Percentiles rank a stretch among this genome's conserved stretches.
Evolutionary conservation across 2,888 invertebrate genomes (phyloP).

Genomic region (Aphidoletes aphidimyza): DNA sequence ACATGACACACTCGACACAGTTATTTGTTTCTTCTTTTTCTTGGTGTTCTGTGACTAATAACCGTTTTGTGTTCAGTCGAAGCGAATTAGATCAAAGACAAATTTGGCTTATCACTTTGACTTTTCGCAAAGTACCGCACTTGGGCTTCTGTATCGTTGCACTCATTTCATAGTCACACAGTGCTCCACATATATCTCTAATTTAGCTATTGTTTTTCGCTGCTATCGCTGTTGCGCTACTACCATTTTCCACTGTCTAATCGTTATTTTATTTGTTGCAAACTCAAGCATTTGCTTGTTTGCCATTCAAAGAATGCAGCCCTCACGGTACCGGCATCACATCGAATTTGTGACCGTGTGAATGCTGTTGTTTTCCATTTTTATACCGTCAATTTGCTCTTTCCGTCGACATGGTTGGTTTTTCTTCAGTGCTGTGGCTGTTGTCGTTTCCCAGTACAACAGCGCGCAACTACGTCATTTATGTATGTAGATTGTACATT

Average conservation of each 20-base stretch:
- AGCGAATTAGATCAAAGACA: not conserved
- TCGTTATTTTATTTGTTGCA: too few species aligned
- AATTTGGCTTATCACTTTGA: not conserved
- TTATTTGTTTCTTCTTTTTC: not conserved
- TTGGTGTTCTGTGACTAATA: too few species aligned
- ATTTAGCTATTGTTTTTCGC: not conserved
- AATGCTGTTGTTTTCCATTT: conserved; percentile 24
- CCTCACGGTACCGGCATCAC: not conserved
- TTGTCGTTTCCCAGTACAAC: not conserved
- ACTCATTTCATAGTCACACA: not conserved
- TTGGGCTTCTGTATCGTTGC: not conserved
- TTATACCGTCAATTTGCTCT: not conserved
- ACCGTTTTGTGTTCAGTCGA: not conserved
- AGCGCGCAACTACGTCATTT: not conserved
- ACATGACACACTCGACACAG: not conserved
- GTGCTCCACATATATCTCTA: not conserved
- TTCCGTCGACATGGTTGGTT: not conserved
- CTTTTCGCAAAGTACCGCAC: not conserved
- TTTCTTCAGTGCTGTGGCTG: too few species aligned
- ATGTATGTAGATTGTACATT: not conserved
- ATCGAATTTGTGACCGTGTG: conserved; percentile 25
- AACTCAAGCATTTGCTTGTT: not conserved
- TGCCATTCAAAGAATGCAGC: not conserved
- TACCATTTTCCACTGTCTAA: too few species aligned
- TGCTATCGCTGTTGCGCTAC: too few species aligned